Evolutionary conservation across 1,140 invertebrate species (phyloP).

Genomic region (Aphidius ervi): DNA sequence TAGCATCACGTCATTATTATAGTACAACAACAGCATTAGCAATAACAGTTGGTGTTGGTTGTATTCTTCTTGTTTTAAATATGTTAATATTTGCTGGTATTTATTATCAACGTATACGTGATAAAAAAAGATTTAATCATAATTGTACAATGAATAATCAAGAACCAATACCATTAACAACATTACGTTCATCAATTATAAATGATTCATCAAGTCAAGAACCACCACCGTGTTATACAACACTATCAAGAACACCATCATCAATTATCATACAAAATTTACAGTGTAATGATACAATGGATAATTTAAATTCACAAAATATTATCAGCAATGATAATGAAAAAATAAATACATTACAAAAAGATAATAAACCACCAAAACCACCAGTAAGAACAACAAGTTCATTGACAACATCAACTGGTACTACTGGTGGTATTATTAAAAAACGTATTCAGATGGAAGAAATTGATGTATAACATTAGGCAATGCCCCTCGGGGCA

Average conservation of each 20-base stretch:
- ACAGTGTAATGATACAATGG: not conserved
- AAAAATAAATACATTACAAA: conserved; percentile 26
- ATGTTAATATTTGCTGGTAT: conserved; percentile 84
- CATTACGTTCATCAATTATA: conserved; percentile 30
- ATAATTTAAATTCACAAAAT: conserved; percentile 22
- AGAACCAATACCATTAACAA: conserved; percentile 48
- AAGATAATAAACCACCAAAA: conserved; percentile 44
- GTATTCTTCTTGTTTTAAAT: conserved; percentile 80
- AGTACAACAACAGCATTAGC: conserved; percentile 78
- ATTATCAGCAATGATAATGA: conserved; percentile 30
- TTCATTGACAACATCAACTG: conserved; percentile 35
- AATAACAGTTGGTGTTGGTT: conserved; percentile 85
- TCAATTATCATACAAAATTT: conserved; percentile 27
- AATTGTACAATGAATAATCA: conserved; percentile 39
- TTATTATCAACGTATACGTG: conserved; percentile 73
- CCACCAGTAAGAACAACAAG: conserved; percentile 51
- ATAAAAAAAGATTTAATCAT: conserved; percentile 47
- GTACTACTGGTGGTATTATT: conserved; percentile 50
- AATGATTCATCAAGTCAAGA: conserved; percentile 36
- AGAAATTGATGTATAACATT: conserved; percentile 64
- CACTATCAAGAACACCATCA: conserved; percentile 44
- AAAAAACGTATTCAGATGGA: conserved; percentile 66
- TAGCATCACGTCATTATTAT: conserved; percentile 58
- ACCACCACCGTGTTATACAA: conserved; percentile 52
- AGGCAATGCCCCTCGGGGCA: conserved; percentile 52